A percentile compares a stretch with the other conserved stretches of the same genome.
Conservation (phyloP, 1,140 invertebrate species). For the Lamellibrachia luymesi region DNA sequence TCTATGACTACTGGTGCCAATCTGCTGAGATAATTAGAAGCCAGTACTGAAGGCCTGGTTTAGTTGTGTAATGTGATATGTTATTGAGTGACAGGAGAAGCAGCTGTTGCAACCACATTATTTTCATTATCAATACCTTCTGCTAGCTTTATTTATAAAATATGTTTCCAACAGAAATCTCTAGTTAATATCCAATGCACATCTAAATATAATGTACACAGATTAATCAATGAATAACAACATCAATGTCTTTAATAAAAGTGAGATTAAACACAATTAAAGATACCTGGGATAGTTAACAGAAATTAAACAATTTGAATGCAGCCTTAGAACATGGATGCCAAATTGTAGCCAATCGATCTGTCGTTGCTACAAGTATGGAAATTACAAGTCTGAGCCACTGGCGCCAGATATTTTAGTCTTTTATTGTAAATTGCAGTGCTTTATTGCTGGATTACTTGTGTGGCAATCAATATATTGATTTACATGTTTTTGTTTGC, state of each 20-base stretch:
- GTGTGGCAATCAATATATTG: background rate
- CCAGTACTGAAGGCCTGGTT: background rate
- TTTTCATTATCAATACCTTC: background rate
- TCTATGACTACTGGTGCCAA: background rate
- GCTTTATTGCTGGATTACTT: background rate
- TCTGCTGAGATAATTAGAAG: background rate
- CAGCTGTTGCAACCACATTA: background rate
- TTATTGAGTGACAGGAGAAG: background rate
- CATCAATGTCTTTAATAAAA: background rate
- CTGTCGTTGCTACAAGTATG: too few species aligned
- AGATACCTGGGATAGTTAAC: background rate
- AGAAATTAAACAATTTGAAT: background rate
- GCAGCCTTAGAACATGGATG: too few species aligned
- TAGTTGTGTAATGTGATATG: background rate
- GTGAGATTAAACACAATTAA: background rate
- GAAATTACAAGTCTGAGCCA: too few species aligned
- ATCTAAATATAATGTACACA: background rate
- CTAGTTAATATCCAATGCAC: background rate
- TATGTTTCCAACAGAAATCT: too few species aligned
- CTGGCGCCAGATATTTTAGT: too few species aligned
- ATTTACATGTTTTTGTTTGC: background rate
- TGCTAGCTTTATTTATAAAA: background rate
- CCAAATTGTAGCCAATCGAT: too few species aligned
- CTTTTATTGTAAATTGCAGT: background rate
- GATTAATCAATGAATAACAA: background rate